Conservation (phyloP, 2,113 vertebrate genomes). For the Sceloporus undulatus region DNA sequence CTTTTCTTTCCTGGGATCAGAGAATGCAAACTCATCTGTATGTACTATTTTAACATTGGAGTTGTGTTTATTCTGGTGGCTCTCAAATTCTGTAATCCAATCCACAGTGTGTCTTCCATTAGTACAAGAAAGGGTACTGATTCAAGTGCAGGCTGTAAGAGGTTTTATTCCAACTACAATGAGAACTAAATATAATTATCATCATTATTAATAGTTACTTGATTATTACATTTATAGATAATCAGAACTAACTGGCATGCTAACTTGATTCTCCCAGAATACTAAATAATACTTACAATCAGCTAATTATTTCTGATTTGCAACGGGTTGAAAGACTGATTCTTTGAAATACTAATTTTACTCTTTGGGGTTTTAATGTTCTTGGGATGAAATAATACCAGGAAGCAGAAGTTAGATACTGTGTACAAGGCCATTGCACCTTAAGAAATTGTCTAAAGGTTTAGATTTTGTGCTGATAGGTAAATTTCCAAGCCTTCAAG, state of each 20-base stretch:
- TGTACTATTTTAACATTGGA: not conserved
- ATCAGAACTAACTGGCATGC: not conserved
- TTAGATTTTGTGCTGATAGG: no score
- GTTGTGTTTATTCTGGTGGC: not conserved
- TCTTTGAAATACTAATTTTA: not conserved
- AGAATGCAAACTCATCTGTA: no score
- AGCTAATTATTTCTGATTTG: constrained; percentile 14
- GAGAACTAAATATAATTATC: not conserved
- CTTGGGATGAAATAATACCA: not conserved
- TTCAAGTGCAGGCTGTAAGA: not conserved
- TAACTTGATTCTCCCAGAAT: not conserved
- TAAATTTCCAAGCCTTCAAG: no score
- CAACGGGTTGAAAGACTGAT: not conserved
- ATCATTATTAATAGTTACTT: constrained; percentile 1
- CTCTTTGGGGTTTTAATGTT: not conserved
- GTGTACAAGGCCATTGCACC: no score
- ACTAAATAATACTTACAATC: constrained; percentile 17
- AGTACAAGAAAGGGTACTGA: not conserved
- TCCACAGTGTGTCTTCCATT: not conserved
- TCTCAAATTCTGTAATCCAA: constrained; percentile 4
- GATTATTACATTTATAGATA: constrained; percentile 1
- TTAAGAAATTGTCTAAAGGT: no score
- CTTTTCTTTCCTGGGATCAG: no score
- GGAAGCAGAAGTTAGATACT: not conserved
- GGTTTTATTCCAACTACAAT: not conserved